A percentile compares a stretch with the other conserved stretches of the same genome.
phyloP scores from a whole-genome alignment of 2,888 invertebrate genomes.

The Rotaria macrura region DNA sequence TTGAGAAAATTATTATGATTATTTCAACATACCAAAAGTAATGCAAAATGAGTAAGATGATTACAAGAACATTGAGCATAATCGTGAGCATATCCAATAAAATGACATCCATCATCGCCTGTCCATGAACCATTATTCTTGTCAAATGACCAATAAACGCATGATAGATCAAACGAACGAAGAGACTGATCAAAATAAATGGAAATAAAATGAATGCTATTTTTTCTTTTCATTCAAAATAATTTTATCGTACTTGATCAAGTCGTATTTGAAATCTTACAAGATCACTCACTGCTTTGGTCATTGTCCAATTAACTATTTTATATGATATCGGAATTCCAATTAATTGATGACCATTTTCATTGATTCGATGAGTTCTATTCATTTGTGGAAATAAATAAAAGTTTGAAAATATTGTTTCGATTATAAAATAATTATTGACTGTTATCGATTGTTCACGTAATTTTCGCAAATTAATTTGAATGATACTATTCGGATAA shows the following conservation, averaged over 20 bases:
- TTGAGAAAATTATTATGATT: background rate
- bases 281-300: background rate
- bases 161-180: background rate
- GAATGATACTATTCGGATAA: background rate
- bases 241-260: background rate
- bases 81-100: background rate
- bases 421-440: background rate
- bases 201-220: no score
- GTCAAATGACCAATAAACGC: background rate
- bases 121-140: background rate
- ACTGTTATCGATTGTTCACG: background rate
- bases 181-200: background rate
- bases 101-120: background rate
- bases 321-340: background rate
- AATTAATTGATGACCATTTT: background rate
- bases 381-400: background rate
- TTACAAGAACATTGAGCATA: background rate
- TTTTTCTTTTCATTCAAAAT: background rate
- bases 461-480: background rate
- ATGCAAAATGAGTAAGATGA: background rate
- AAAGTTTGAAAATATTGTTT: background rate
- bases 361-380: background rate
- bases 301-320: background rate
- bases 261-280: background rate
- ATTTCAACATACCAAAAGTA: background rate